Conservation (phyloP, 2,113 vertebrate genomes). For the Paedocypris sp. region DNA sequence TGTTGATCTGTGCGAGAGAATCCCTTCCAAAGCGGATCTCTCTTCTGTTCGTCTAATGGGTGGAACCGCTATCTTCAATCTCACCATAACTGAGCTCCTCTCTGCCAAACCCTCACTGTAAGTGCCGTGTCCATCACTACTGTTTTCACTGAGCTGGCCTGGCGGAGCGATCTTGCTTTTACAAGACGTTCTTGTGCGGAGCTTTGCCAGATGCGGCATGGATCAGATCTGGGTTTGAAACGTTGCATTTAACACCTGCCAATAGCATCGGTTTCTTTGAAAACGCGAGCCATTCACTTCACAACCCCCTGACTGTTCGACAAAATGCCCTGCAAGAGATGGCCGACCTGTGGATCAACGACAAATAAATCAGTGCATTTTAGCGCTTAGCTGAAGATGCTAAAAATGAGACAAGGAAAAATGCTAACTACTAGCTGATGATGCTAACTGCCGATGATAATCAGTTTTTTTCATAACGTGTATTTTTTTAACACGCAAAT, state of each 20-base stretch:
- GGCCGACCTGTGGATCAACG: not conserved
- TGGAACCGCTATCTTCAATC: slow-evolving; percentile 38
- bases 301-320: not conserved
- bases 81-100: slow-evolving; percentile 43
- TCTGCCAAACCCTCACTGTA: slow-evolving; percentile 36
- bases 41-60: slow-evolving; percentile 29
- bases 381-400: not conserved
- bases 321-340: not conserved
- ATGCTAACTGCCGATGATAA: no score
- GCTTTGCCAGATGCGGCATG: not conserved
- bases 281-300: not conserved
- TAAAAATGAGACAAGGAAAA: no score
- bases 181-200: slow-evolving; percentile 8
- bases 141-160: slow-evolving; percentile 28
- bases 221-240: slow-evolving; percentile 4
- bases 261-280: slow-evolving; percentile 13
- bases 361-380: not conserved
- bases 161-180: slow-evolving; percentile 12
- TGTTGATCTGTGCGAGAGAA: slow-evolving; percentile 13
- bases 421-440: no score
- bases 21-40: slow-evolving; percentile 28
- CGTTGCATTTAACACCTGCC: slow-evolving; percentile 17
- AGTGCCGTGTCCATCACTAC: slow-evolving; percentile 34
- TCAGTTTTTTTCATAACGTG: no score
- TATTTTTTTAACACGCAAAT: no score